Percentiles rank a stretch among this genome's conserved stretches.
Evolutionary conservation across 2,888 invertebrate genomes (phyloP).

Genomic region (Mycogona germanica): DNA sequence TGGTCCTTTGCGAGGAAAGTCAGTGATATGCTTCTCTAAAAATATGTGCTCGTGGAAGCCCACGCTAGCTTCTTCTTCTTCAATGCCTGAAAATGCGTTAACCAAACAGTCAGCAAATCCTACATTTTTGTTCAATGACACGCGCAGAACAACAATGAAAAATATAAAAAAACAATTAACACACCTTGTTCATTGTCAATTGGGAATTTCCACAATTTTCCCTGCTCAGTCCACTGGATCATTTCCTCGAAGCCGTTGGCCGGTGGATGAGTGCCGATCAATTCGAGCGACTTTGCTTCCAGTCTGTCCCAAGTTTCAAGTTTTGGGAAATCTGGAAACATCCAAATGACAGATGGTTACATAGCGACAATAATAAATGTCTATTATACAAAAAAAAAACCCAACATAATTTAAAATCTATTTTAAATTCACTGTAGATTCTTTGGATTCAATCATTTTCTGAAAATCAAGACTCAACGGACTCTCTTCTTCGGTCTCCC

Average conservation of each 20-base stretch:
- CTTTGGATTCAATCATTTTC: no score
- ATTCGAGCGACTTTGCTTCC: conserved; percentile 49
- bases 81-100: conserved; percentile 31
- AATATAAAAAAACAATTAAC: neutral
- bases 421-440: no score
- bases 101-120: neutral
- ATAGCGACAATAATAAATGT: neutral
- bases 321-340: conserved; percentile 24
- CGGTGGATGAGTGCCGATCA: conserved; percentile 58
- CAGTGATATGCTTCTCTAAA: conserved; percentile 67
- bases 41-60: conserved; percentile 93
- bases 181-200: conserved; percentile 93
- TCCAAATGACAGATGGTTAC: conserved; percentile 28
- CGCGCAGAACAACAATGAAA: neutral
- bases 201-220: conserved; percentile 93
- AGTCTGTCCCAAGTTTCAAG: conserved; percentile 56
- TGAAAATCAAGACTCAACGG: neutral
- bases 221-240: conserved; percentile 85
- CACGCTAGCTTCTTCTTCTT: conserved; percentile 42
- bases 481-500: no score
- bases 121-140: neutral
- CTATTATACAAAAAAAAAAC: neutral
- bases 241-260: conserved; percentile 85
- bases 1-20: conserved; percentile 86
- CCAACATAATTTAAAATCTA: neutral